These are phyloP conservation scores for Eucidaris tribuloides DNA, from an alignment of 35 echinoderm and acorn worm genomes.

Conservation along the genomic window DNA sequence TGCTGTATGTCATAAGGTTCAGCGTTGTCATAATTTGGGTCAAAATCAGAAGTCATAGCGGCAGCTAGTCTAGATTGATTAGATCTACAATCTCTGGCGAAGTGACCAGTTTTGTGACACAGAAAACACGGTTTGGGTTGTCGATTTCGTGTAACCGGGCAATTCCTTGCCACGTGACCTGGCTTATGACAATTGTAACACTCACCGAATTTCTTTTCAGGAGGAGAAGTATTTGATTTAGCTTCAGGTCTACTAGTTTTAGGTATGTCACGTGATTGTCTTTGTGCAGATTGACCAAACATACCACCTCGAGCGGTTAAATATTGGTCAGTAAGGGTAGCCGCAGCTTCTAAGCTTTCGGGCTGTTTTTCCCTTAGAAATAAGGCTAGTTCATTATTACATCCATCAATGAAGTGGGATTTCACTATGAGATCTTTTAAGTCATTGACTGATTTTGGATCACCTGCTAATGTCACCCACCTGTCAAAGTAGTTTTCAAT, in stretches of 20 bases:
- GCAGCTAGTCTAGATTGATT: no score
- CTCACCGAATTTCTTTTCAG: no score
- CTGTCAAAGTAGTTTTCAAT: background rate
- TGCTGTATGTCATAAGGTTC: background rate
- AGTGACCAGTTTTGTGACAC: background rate
- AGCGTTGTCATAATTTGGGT: background rate
- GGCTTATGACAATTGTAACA: no score
- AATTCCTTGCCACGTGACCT: background rate
- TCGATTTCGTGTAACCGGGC: background rate
- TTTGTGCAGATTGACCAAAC: background rate
- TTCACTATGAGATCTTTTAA: conserved; percentile 3
- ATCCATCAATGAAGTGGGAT: conserved; percentile 33
- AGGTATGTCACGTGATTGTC: background rate
- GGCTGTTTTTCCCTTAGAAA: conserved; percentile 8
- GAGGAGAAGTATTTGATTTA: no score
- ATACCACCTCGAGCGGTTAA: conserved; percentile 9
- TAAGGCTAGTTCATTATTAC: background rate
- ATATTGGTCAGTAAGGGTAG: conserved; percentile 22
- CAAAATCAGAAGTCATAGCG: no score
- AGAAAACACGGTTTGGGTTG: background rate
- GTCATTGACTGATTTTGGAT: background rate
- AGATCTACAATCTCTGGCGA: conserved; percentile 6
- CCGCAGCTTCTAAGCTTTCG: background rate
- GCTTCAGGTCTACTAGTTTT: no score
- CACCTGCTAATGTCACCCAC: background rate